Percentiles rank a stretch among this genome's conserved stretches.
Evolutionary conservation across 2,888 invertebrate genomes (phyloP).

Genomic region (Pandemis corylana): DNA sequence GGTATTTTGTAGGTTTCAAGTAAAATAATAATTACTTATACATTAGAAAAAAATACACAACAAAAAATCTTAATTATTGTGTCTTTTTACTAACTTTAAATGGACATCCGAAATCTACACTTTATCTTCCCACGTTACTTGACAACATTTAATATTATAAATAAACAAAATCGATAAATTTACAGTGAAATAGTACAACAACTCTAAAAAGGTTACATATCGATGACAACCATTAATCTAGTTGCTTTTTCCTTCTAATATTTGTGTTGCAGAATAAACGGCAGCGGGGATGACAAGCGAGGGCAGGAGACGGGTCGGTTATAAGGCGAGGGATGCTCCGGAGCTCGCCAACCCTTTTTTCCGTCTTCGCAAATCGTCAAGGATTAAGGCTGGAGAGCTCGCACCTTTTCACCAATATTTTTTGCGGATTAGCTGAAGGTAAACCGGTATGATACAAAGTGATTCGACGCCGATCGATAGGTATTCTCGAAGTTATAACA

Average conservation of each 20-base stretch:
- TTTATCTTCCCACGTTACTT: too few species aligned
- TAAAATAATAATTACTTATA: too few species aligned
- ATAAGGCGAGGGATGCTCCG: slow-evolving; percentile 59
- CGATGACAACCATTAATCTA: not conserved
- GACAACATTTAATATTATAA: too few species aligned
- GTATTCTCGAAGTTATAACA: slow-evolving; percentile 61
- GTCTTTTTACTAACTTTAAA: too few species aligned
- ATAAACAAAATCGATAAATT: too few species aligned
- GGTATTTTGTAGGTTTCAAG: too few species aligned
- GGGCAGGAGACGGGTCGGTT: slow-evolving; percentile 66
- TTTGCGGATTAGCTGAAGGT: slow-evolving; percentile 73
- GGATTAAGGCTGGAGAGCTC: slow-evolving; percentile 78
- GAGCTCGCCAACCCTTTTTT: slow-evolving; percentile 79
- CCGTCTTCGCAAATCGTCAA: slow-evolving; percentile 81
- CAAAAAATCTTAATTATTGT: too few species aligned
- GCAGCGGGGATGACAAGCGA: slow-evolving; percentile 54
- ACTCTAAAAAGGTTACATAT: not conserved
- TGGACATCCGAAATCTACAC: too few species aligned
- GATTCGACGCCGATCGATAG: slow-evolving; percentile 67
- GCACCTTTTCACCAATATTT: slow-evolving; percentile 80
- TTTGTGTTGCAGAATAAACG: slow-evolving; percentile 73
- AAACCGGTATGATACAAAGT: slow-evolving; percentile 74
- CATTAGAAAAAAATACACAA: too few species aligned
- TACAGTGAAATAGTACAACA: too few species aligned
- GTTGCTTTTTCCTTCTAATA: slow-evolving; percentile 56